Conservation (phyloP, 2,797 vertebrate genomes). For the Pteronotus mesoamericanus region DNA sequence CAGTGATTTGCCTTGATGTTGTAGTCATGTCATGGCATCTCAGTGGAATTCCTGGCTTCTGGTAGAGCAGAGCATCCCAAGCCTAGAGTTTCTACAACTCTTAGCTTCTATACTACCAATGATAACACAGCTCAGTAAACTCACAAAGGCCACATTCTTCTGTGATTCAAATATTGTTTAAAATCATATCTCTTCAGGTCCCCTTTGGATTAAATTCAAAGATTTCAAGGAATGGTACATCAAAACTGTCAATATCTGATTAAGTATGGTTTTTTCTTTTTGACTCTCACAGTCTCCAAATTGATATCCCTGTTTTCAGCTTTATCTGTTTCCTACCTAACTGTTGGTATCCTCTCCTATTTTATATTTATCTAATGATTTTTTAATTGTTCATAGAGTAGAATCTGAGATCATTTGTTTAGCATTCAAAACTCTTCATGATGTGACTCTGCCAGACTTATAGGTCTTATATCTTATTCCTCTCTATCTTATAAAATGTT, state of each 20-base stretch:
- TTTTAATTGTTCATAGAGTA: background rate
- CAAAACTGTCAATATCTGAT: conserved; percentile 7
- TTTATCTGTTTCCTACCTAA: background rate
- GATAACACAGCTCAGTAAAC: background rate
- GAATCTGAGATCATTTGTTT: background rate
- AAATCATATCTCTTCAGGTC: background rate
- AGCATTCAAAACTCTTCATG: background rate
- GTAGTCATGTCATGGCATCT: background rate
- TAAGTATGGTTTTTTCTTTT: background rate
- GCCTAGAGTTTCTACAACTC: background rate
- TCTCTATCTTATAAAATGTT: conserved; percentile 13
- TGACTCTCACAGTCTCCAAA: background rate
- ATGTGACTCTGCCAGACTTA: background rate
- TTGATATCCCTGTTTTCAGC: background rate
- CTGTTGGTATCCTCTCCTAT: background rate
- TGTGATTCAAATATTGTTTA: background rate
- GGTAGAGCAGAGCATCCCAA: background rate
- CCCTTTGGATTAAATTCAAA: background rate
- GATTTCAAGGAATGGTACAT: background rate
- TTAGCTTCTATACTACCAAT: background rate
- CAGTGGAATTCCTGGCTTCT: background rate
- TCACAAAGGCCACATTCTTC: background rate
- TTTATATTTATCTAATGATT: background rate
- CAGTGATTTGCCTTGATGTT: background rate
- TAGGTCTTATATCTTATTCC: background rate